phyloP scores from a whole-genome alignment of 2,797 vertebrate species.

The Rhinogobio ventralis region DNA sequence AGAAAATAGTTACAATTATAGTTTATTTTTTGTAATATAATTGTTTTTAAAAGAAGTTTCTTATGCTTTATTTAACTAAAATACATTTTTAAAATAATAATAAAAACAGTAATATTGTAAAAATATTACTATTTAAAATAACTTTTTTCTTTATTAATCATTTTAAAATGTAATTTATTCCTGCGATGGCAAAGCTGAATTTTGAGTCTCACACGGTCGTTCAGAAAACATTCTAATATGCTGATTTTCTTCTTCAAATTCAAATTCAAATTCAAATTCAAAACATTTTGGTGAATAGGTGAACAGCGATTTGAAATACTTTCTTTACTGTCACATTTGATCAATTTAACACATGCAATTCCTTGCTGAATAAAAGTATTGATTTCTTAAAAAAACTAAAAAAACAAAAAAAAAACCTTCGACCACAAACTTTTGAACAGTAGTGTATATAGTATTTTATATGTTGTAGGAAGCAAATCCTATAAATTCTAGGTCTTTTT shows the following conservation, averaged over 20 bases:
- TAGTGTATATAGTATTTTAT: neutral
- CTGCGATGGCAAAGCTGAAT: neutral
- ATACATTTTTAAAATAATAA: too few species aligned
- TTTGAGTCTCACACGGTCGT: neutral
- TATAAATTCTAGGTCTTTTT: neutral
- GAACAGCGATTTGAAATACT: too few species aligned
- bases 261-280: too few species aligned
- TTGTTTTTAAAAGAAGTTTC: neutral
- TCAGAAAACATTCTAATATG: neutral
- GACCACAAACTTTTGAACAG: neutral
- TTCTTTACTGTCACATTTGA: too few species aligned
- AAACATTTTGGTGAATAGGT: too few species aligned
- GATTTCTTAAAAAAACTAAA: too few species aligned
- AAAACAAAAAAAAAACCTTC: too few species aligned
- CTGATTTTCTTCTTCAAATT: neutral
- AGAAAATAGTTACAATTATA: neutral
- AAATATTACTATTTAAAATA: neutral
- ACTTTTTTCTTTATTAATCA: neutral
- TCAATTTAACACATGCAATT: too few species aligned
- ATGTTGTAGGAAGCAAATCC: neutral
- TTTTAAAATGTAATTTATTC: neutral
- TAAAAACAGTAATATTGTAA: too few species aligned
- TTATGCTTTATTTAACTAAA: neutral
- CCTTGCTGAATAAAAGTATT: too few species aligned
- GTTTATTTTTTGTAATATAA: neutral